phyloP scores from a whole-genome alignment of 2,888 invertebrate genomes.

The Amblyjoppa proteus region DNA sequence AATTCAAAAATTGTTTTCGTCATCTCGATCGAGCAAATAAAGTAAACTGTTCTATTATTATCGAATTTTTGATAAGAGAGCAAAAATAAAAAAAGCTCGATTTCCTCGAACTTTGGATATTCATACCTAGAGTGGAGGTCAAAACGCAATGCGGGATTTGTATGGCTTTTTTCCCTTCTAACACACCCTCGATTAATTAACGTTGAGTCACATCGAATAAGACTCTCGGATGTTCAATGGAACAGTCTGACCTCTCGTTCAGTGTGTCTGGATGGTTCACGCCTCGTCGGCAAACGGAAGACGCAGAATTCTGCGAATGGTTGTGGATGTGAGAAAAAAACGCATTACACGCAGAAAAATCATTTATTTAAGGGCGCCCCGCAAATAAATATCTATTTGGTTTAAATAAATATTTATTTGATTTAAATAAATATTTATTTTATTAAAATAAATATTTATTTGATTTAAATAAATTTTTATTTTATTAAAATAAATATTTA shows the following conservation, averaged over 20 bases:
- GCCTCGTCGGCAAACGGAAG: too few relatives aligned
- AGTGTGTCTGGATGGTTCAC: conserved; percentile 29
- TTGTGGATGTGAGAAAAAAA: not conserved
- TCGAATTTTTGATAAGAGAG: not conserved
- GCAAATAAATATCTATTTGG: too few relatives aligned
- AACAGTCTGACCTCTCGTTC: conserved; percentile 11
- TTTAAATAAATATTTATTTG: too few relatives aligned
- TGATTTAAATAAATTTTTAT: too few relatives aligned
- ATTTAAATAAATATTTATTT: too few relatives aligned
- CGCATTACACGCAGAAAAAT: too few relatives aligned
- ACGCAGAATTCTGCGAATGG: conserved; percentile 29
- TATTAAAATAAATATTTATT: too few relatives aligned
- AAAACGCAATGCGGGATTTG: not conserved
- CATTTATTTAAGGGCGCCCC: too few relatives aligned
- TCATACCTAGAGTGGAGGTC: not conserved
- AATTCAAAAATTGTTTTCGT: not conserved
- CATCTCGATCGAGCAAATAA: not conserved
- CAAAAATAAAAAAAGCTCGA: not conserved
- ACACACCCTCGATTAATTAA: conserved; percentile 26
- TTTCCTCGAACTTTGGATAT: not conserved
- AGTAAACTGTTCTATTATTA: not conserved
- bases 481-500: too few relatives aligned
- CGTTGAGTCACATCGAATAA: conserved; percentile 23
- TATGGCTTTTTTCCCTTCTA: not conserved
- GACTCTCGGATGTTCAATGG: not conserved